Conservation (phyloP, 2,113 vertebrate species). For the Pleuronectes platessa region DNA sequence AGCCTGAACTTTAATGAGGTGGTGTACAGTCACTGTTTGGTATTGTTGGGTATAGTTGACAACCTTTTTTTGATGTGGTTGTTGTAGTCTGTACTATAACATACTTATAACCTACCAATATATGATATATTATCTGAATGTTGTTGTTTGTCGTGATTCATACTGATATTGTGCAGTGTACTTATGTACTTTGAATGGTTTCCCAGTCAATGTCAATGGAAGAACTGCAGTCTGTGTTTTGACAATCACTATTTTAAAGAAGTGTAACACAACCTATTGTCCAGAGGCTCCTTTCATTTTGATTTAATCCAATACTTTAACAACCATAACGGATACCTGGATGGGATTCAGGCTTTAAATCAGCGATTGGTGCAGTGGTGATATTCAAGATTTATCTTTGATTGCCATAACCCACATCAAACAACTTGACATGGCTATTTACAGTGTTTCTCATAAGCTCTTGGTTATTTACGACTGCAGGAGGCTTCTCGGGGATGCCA, state of each 20-base stretch:
- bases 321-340: constrained; percentile 3
- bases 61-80: neutral
- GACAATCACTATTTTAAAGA: neutral
- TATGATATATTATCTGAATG: constrained; percentile 16
- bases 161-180: neutral
- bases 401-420: constrained; percentile 7
- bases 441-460: constrained; percentile 9
- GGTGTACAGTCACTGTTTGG: neutral
- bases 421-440: constrained; percentile 34
- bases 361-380: constrained; percentile 15
- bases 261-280: neutral
- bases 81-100: neutral
- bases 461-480: constrained; percentile 31
- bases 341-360: constrained; percentile 25
- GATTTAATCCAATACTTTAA: constrained; percentile 19
- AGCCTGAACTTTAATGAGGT: no score
- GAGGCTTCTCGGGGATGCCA: neutral
- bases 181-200: neutral
- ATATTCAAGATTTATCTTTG: constrained; percentile 31
- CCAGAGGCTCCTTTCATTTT: neutral
- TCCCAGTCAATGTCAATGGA: neutral
- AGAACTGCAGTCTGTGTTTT: constrained; percentile 18
- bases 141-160: constrained; percentile 7
- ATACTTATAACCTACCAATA: neutral
- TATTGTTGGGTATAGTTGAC: constrained; percentile 1